These are phyloP conservation scores for Falcunculus frontatus DNA, from an alignment of 2,113 vertebrate genomes.

Conservation along the genomic window DNA sequence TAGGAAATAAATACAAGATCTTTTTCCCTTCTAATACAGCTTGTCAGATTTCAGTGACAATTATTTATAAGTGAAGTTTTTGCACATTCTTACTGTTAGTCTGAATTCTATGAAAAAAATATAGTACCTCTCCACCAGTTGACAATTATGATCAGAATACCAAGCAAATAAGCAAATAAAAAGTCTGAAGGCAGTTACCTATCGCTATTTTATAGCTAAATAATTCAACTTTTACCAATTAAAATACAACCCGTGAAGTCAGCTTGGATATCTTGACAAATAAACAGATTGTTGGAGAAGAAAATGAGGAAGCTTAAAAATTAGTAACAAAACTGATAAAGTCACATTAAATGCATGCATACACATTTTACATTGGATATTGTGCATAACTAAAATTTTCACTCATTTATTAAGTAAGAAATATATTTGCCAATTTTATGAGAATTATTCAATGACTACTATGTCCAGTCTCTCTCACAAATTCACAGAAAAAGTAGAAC, in stretches of 20 bases:
- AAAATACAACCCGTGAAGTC: neutral
- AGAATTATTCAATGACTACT: neutral
- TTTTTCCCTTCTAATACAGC: neutral
- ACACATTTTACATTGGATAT: neutral
- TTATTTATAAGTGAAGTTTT: neutral
- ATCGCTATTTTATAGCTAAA: neutral
- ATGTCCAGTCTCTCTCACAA: neutral
- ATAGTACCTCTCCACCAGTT: neutral
- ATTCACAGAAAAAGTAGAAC: neutral
- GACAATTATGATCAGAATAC: neutral
- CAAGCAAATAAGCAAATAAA: neutral
- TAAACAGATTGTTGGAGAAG: neutral
- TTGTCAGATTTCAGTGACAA: neutral
- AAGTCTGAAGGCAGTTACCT: neutral
- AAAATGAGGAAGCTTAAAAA: neutral
- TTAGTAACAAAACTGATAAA: neutral
- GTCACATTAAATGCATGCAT: neutral
- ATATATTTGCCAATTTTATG: neutral
- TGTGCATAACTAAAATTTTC: neutral
- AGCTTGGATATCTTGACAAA: neutral
- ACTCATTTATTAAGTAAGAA: neutral
- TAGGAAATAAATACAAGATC: neutral
- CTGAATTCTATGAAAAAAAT: neutral
- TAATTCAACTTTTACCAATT: neutral
- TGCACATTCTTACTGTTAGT: neutral